A percentile compares a stretch with the other conserved stretches of the same genome.
These are phyloP conservation scores for Girardinus metallicus DNA, from an alignment of 2,797 vertebrate genomes.

Conservation along the genomic window DNA sequence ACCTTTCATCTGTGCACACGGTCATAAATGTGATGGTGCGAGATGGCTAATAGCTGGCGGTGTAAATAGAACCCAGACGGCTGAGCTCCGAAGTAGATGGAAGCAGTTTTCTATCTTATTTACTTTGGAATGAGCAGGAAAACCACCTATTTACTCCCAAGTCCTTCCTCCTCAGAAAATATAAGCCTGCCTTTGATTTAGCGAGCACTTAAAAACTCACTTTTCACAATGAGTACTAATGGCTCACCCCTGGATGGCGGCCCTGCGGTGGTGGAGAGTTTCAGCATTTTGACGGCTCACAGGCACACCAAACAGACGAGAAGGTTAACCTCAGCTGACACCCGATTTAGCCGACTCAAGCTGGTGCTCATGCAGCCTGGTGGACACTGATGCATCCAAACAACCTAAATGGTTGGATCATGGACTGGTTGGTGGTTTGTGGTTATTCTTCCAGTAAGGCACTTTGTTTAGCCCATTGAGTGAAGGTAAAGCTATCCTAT, in stretches of 20 bases:
- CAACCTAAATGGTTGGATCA: conserved; percentile 13
- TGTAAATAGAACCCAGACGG: conserved; percentile 76
- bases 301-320: conserved; percentile 47
- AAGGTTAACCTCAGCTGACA: conserved; percentile 43
- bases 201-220: conserved; percentile 58
- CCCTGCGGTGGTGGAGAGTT: conserved; percentile 45
- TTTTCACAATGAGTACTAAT: conserved; percentile 71
- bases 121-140: conserved; percentile 72
- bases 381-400: conserved; percentile 31
- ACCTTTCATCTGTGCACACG: conserved; percentile 75
- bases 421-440: conserved; percentile 42
- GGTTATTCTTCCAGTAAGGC: conserved; percentile 37
- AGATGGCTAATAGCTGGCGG: conserved; percentile 66
- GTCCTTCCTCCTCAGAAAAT: conserved; percentile 56
- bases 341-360: conserved; percentile 28
- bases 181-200: conserved; percentile 75
- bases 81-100: conserved; percentile 70
- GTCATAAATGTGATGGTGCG: conserved; percentile 62
- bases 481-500: conserved; percentile 35
- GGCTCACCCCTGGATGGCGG: conserved; percentile 47
- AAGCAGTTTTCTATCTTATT: conserved; percentile 78
- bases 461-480: conserved; percentile 29
- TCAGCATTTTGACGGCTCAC: conserved; percentile 37
- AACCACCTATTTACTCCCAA: conserved; percentile 75
- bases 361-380: conserved; percentile 22